Evolutionary conservation across 2,113 vertebrate genomes (phyloP).

Genomic region (Isurus oxyrinchus): DNA sequence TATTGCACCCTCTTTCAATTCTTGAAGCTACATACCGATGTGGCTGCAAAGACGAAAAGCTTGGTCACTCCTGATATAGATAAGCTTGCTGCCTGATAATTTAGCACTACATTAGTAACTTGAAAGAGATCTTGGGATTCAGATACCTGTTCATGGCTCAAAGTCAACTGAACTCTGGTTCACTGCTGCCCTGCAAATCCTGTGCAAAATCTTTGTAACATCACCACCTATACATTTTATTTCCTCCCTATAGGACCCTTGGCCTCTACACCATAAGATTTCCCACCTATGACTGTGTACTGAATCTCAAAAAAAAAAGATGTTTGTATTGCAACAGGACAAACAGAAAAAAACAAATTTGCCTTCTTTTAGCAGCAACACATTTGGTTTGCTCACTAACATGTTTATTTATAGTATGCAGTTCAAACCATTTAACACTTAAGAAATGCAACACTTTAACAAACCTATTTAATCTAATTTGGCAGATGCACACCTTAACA

Average conservation of each 20-base stretch:
- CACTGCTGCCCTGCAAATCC: background rate
- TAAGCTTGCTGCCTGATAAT: background rate
- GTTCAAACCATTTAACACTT: constrained; percentile 1
- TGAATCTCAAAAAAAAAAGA: background rate
- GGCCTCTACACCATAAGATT: background rate
- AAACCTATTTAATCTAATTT: background rate
- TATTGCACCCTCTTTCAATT: background rate
- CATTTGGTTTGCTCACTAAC: background rate
- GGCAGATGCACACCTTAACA: constrained; percentile 21
- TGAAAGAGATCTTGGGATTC: background rate
- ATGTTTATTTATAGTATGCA: constrained; percentile 21
- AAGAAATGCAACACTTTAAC: background rate
- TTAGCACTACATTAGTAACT: background rate
- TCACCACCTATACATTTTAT: background rate
- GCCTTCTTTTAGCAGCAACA: background rate
- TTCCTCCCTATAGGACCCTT: background rate
- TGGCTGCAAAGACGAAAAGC: background rate
- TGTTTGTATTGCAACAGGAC: background rate
- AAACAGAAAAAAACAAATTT: background rate
- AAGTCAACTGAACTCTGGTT: background rate
- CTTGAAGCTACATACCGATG: background rate
- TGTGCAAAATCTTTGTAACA: background rate
- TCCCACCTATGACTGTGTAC: background rate
- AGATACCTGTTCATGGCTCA: background rate
- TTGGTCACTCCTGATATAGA: background rate